Evolutionary conservation across 2,888 invertebrate genomes (phyloP).

Genomic region (Eutolmus rufibarbis): DNA sequence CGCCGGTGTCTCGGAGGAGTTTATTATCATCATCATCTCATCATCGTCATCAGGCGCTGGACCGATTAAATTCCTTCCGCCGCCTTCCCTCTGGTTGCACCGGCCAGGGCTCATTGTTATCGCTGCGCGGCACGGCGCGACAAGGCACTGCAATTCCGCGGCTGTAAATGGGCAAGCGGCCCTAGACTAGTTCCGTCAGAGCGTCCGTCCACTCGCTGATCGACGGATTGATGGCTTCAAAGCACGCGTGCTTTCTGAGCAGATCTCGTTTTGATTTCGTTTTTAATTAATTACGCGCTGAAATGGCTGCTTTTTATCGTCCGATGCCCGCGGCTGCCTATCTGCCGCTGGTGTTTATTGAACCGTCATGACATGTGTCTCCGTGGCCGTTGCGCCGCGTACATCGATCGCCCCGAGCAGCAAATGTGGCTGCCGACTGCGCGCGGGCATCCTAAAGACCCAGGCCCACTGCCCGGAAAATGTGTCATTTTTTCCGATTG

Average conservation of each 20-base stretch:
- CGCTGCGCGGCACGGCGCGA: neutral
- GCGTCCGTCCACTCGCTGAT: neutral
- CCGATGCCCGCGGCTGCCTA: neutral
- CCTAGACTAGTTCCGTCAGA: neutral
- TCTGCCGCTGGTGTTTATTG: neutral
- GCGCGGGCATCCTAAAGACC: neutral
- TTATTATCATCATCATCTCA: conserved; percentile 9
- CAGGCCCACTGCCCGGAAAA: neutral
- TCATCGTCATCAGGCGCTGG: neutral
- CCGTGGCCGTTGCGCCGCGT: neutral
- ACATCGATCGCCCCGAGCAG: neutral
- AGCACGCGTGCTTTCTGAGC: conserved; percentile 1
- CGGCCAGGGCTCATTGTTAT: neutral
- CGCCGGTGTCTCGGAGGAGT: neutral
- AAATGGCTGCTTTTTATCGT: conserved; percentile 18
- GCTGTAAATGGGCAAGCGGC: conserved; percentile 7
- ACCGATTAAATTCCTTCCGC: neutral
- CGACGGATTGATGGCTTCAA: neutral
- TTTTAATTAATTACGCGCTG: conserved; percentile 31
- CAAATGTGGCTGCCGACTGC: neutral
- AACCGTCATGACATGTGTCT: conserved; percentile 6
- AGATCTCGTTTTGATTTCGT: conserved; percentile 29
- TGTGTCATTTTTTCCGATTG: neutral
- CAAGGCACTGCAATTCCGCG: neutral
- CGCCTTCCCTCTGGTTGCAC: neutral